phyloP scores from a whole-genome alignment of 2,113 vertebrate species.

The Siphamia tubifer region DNA sequence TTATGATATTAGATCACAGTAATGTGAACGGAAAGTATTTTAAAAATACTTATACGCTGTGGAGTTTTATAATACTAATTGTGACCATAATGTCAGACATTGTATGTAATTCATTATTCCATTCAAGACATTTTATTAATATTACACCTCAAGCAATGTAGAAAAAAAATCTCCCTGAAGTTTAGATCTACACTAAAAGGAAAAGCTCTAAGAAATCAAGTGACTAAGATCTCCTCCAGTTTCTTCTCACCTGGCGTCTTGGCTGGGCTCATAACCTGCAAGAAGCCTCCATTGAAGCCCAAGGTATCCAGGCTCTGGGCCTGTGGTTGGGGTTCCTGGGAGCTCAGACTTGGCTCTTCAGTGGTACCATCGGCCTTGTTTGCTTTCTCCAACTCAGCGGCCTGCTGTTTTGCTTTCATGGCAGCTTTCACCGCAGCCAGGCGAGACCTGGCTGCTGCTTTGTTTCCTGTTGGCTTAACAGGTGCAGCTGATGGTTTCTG shows the following conservation, averaged over 20 bases:
- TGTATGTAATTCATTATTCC: no score
- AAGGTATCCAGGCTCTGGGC: constrained; percentile 31
- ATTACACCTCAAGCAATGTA: no score
- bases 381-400: constrained; percentile 58
- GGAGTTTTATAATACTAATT: no score
- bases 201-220: no score
- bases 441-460: constrained; percentile 81
- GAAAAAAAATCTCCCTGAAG: no score
- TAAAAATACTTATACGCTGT: no score
- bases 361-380: neutral
- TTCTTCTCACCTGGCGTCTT: constrained; percentile 79
- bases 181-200: no score
- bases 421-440: constrained; percentile 89
- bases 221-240: no score
- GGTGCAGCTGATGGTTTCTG: constrained; percentile 81
- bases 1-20: no score
- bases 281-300: constrained; percentile 90
- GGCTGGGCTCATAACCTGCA: constrained; percentile 89
- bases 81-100: no score
- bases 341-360: neutral
- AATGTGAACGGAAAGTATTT: no score
- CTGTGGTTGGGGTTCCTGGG: neutral
- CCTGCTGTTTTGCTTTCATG: constrained; percentile 80
- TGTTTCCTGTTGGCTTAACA: constrained; percentile 70
- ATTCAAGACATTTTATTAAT: no score